Conservation (phyloP, 1,140 invertebrate species). For the Megathymus violae region DNA sequence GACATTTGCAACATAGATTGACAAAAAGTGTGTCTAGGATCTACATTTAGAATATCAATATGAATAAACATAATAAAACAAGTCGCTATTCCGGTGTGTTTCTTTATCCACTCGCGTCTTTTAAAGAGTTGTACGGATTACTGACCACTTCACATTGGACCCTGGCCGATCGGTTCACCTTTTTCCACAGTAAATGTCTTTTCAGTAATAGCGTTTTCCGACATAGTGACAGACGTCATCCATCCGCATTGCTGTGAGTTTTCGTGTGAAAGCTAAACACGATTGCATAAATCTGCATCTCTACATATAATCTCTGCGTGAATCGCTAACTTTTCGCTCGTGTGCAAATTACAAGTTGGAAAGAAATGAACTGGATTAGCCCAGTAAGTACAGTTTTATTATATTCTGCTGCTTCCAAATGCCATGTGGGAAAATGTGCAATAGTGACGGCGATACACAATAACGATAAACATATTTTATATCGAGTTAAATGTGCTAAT, state of each 20-base stretch:
- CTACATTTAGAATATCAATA: too few relatives aligned
- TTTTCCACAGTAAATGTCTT: too few relatives aligned
- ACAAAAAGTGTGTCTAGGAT: neutral
- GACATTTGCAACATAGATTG: neutral
- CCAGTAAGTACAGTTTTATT: conserved; percentile 22
- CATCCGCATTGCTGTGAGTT: neutral
- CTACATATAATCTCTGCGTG: conserved; percentile 3
- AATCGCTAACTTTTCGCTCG: conserved; percentile 25
- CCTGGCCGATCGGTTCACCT: too few relatives aligned
- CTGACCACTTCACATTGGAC: too few relatives aligned
- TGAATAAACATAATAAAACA: too few relatives aligned
- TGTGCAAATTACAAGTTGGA: neutral
- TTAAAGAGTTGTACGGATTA: too few relatives aligned
- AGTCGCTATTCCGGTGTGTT: too few relatives aligned
- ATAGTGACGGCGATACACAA: neutral
- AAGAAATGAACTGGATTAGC: conserved; percentile 31
- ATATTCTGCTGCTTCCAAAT: conserved; percentile 18
- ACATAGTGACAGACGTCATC: neutral
- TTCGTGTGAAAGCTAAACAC: conserved; percentile 15
- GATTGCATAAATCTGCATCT: conserved; percentile 14
- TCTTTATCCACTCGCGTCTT: too few relatives aligned
- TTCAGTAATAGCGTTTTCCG: neutral
- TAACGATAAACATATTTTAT: too few relatives aligned
- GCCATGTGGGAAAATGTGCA: conserved; percentile 12
- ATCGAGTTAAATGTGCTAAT: too few relatives aligned